Evolutionary conservation across 2,888 invertebrate genomes (phyloP).

Genomic region (Eueremaeus valkanovi): DNA sequence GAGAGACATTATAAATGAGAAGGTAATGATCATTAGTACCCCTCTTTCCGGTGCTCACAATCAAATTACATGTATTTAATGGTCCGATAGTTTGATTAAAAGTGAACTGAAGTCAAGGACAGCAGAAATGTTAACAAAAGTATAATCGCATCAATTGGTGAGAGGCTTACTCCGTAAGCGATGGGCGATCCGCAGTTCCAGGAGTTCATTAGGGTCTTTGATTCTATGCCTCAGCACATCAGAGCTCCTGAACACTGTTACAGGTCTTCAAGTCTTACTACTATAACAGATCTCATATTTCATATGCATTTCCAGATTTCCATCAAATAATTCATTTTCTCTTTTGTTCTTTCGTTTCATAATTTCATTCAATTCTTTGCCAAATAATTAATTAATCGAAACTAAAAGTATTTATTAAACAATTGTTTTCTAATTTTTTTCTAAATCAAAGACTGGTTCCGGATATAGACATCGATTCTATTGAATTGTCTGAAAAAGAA

Average conservation of each 20-base stretch:
- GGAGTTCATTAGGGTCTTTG: slow-evolving; percentile 8
- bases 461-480: slow-evolving; percentile 17
- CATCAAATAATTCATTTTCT: neutral
- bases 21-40: slow-evolving; percentile 18
- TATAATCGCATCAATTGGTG: slow-evolving; percentile 1
- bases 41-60: slow-evolving; percentile 28
- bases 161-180: neutral
- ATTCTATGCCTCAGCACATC: slow-evolving; percentile 25
- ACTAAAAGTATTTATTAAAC: neutral
- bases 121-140: neutral
- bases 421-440: neutral
- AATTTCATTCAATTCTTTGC: neutral
- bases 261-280: slow-evolving; percentile 19
- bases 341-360: neutral
- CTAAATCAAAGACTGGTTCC: slow-evolving; percentile 12
- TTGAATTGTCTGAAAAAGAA: slow-evolving; percentile 13
- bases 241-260: slow-evolving; percentile 29
- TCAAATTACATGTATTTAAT: slow-evolving; percentile 20
- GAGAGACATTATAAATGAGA: neutral
- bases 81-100: slow-evolving; percentile 30
- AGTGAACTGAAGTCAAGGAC: slow-evolving; percentile 20
- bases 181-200: slow-evolving; percentile 36
- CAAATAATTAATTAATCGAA: neutral
- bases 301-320: neutral
- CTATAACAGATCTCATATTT: neutral